Base-by-base conservation (phyloP, 2,113 vertebrate genomes). In the Helogale parvula region DNA sequence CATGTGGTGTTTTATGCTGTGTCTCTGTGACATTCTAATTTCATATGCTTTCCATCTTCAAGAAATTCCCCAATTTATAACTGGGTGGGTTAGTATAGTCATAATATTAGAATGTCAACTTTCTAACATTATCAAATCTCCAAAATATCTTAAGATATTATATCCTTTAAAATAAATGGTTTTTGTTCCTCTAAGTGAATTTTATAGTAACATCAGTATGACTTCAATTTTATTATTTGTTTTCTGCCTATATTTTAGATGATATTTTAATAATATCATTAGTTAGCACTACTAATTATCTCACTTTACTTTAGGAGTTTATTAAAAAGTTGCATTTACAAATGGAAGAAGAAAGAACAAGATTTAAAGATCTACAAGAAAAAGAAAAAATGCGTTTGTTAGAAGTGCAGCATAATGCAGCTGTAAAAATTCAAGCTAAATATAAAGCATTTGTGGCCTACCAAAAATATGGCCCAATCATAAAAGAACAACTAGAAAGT, bases 401-500 rank as follows among this genome's bases (percentile, higher is more conserved):
- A 92, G 96, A 99, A 88, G 60, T 97, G 25, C 81, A 57, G 31
- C 93, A 97, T 97, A 93, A 31, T 92, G 99, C 99, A 82, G 99
- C 99, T 82, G 92, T 98, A 80, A 99, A 98, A 98, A 99, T 99
- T 82, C 99, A 99, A 98, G 97, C 99, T 96, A 98, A 85, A 72
- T 98, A 99, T 92, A 98, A 98, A 98, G 98, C 98, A 83, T 98
- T 98, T 90, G 54, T 98, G 90, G 96, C 97, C 3, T 98, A 63
- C 74, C 98, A 93, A 97, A 98, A 98, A 96, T 99, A 98, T 27
- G 54, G 81, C 74, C 96, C 97, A 4, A 84, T 99, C 63, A 97
- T 99, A 96, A 98, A 94, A 92, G 98, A 98, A 94, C 83, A 85
- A 97, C 96, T 97, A 94, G 97, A 98, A 94, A 98, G 91, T 91